These are phyloP conservation scores for Solenopsis fugax DNA, from an alignment of 1,140 invertebrate genomes.

Conservation along the genomic window DNA sequence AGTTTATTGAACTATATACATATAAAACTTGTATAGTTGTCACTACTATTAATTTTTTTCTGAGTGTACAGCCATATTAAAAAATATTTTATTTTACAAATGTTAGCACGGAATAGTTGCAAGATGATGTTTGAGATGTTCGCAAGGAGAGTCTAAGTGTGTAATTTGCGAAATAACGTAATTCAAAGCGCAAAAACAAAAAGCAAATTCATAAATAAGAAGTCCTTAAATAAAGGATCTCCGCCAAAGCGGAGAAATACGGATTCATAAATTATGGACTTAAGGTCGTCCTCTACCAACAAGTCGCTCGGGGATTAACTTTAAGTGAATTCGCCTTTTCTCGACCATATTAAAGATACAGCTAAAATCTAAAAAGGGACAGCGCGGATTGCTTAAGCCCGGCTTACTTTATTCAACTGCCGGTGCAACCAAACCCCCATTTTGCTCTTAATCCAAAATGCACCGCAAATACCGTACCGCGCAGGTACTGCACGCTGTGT, in stretches of 20 bases:
- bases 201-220: not conserved
- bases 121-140: not conserved
- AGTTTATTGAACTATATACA: too few species aligned
- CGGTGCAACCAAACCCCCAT: not conserved
- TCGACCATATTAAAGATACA: not conserved
- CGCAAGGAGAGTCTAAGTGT: not conserved
- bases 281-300: not conserved
- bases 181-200: not conserved
- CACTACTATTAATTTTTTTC: too few species aligned
- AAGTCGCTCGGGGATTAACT: constrained; percentile 7
- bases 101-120: not conserved
- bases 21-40: too few species aligned
- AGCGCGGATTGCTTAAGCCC: not conserved
- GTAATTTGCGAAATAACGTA: constrained; percentile 6
- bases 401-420: not conserved
- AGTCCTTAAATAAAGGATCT: not conserved
- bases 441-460: constrained; percentile 10
- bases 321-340: constrained; percentile 26
- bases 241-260: not conserved
- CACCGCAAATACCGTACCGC: constrained; percentile 10
- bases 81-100: not conserved
- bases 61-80: too few species aligned
- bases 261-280: constrained; percentile 9
- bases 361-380: constrained; percentile 18
- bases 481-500: constrained; percentile 8